Conservation (phyloP, 2,113 vertebrate genomes). For the Promerops cafer region DNA sequence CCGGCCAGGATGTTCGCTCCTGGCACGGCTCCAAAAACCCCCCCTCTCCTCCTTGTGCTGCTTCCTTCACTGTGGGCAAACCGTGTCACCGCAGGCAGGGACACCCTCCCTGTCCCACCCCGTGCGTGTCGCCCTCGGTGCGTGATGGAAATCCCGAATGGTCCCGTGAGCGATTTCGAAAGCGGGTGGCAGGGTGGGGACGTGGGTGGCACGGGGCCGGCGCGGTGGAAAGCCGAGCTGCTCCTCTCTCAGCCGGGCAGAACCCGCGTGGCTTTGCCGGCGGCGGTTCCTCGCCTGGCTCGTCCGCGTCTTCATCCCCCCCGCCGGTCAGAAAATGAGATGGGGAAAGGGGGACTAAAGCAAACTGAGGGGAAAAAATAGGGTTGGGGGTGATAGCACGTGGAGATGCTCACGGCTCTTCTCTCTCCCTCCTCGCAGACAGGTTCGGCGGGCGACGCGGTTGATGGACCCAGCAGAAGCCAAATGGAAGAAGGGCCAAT, state of each 20-base stretch:
- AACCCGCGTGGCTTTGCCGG: background rate
- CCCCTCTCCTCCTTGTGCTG: fast-evolving
- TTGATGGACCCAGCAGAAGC: slow-evolving; percentile 97
- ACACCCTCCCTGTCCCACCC: background rate
- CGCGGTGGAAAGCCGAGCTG: background rate
- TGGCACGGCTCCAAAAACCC: background rate
- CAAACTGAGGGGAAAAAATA: background rate
- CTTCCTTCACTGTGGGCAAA: background rate
- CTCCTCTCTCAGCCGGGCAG: background rate
- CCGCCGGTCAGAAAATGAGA: background rate
- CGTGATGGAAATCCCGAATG: background rate
- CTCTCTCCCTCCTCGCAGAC: slow-evolving; percentile 70
- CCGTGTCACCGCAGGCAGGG: fast-evolving
- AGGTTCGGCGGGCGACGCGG: slow-evolving; percentile 80
- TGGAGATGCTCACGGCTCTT: background rate
- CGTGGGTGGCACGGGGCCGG: background rate
- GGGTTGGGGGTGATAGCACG: fast-evolving
- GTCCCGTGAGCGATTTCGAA: background rate
- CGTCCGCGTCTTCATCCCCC: fast-evolving
- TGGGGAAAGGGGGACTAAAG: background rate
- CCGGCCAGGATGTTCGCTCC: background rate
- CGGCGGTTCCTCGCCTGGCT: fast-evolving
- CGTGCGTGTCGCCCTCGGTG: fast-evolving
- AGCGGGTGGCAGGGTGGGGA: background rate
- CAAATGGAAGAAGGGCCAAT: slow-evolving; percentile 98